Evolutionary conservation across 2,797 vertebrate genomes (phyloP), one percentile per base, ranked within the genome.

Genomic region (Arvicola amphibius): DNA sequence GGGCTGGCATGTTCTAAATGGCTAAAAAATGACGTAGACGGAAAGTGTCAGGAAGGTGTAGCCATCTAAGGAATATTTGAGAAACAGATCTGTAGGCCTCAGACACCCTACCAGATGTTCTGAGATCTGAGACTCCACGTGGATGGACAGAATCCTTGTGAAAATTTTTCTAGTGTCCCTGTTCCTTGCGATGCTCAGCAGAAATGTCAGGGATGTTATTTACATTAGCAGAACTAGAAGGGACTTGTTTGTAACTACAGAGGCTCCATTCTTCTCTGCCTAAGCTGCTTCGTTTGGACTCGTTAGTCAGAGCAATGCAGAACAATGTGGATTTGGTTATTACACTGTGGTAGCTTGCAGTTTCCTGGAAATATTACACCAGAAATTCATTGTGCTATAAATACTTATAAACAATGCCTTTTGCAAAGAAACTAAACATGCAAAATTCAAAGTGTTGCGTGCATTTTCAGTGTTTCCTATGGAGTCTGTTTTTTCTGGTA

Each of bases 331-430:
- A 83, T 83, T 80, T 95, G 43, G 56, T 91, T 88, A n/a, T 90
- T 94, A 43, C 0, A 79, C 25, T 81, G 29, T 43, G 25, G 19
- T 65, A 40, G 51, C 94, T 90, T 71, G 59, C n/a, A 92, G 79
- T 96, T 95, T 96, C 90, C 90, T 96, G 94, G 61, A 93, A 92
- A 84, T 90, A 71, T 94, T 96, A 92, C 81, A 85, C 74, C 86
- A 94, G 69, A 92, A 43, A 81, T 87, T 74, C 89, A 65, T 94
- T 96, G 96, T 96, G 90, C 92, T 96, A 97, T 88, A 95, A 96
- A 95, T 97, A 92, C 65, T 85, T 92, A 63, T 1, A 78, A 92
- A 94, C 94, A 96, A 90, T 96, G 78, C 80, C n/a, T 85, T 88
- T 81, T 74, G 74, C 43, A 94, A 90, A 84, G 29, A 43, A 95